These are phyloP conservation scores for Galeruca laticollis DNA, from an alignment of 2,888 invertebrate species.

Conservation along the genomic window DNA sequence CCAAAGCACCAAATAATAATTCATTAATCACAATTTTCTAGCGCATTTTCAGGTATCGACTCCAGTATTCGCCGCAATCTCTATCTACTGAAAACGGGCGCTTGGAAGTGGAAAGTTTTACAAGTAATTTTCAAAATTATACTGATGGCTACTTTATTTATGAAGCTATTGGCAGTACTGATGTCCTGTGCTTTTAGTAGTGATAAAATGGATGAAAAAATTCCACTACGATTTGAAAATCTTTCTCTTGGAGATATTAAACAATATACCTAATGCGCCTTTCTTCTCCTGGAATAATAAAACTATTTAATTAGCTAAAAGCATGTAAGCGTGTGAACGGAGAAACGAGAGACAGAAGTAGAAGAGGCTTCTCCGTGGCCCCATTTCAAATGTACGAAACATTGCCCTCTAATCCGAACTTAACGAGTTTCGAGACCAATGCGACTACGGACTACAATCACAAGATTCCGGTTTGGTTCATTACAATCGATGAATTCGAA, in stretches of 20 bases:
- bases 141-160: too few species aligned
- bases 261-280: constrained; percentile 40
- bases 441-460: constrained; percentile 43
- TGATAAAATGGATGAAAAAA: too few species aligned
- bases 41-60: too few species aligned
- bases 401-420: constrained; percentile 66
- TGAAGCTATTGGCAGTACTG: too few species aligned
- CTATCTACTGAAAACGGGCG: too few species aligned
- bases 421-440: constrained; percentile 64
- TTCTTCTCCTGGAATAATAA: constrained; percentile 50
- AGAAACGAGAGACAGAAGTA: constrained; percentile 45
- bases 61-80: too few species aligned
- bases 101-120: too few species aligned
- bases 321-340: constrained; percentile 56
- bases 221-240: too few species aligned
- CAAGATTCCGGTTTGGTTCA: constrained; percentile 31
- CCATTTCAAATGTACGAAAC: constrained; percentile 57
- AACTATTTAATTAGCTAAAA: constrained; percentile 62
- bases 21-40: too few species aligned
- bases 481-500: constrained; percentile 9
- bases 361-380: constrained; percentile 37
- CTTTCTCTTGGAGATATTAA: background rate
- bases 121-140: too few species aligned
- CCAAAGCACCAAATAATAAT: too few species aligned
- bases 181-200: too few species aligned